Percentiles rank a stretch among this genome's conserved stretches.
Conservation (phyloP, 2,888 invertebrate genomes). For the Sabellastarte sp. region DNA sequence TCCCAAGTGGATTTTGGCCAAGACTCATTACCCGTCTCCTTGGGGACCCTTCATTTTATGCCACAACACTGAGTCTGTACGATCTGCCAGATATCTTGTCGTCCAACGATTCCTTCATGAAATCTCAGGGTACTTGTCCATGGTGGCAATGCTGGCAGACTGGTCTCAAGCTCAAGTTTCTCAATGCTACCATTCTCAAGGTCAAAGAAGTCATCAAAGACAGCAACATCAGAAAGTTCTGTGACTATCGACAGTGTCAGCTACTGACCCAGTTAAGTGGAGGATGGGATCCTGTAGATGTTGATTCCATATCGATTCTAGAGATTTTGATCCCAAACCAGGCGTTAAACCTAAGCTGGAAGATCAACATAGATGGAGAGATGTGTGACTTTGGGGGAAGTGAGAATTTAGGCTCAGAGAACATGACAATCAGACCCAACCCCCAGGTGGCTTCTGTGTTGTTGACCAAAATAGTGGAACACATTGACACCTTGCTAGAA, state of each 20-base stretch:
- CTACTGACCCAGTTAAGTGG: slow-evolving; percentile 27
- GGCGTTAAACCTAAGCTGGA: slow-evolving; percentile 86
- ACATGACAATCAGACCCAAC: background rate
- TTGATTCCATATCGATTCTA: slow-evolving; percentile 76
- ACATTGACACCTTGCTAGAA: slow-evolving; percentile 91
- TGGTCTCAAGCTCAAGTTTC: slow-evolving; percentile 82
- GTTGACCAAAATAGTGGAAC: slow-evolving; percentile 71
- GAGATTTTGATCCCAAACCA: slow-evolving; percentile 81
- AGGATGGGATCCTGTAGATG: slow-evolving; percentile 83
- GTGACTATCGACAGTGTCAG: slow-evolving; percentile 62
- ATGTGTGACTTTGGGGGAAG: too few species aligned
- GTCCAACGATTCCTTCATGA: background rate
- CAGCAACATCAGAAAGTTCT: slow-evolving; percentile 59
- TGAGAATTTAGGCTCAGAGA: too few species aligned
- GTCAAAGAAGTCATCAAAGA: slow-evolving; percentile 77
- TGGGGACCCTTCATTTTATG: slow-evolving; percentile 68
- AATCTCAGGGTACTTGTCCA: background rate
- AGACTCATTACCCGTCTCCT: slow-evolving; percentile 86
- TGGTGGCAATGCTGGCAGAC: slow-evolving; percentile 90
- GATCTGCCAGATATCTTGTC: slow-evolving; percentile 27
- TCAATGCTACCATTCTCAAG: slow-evolving; percentile 76
- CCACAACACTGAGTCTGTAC: slow-evolving; percentile 58
- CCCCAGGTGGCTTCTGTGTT: slow-evolving; percentile 21
- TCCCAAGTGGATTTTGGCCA: slow-evolving; percentile 98
- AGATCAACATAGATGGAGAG: slow-evolving; percentile 93